Percentiles rank a stretch among this genome's conserved stretches.
Conservation (phyloP, 2,888 invertebrate species). For the Habroteleia sp. region DNA sequence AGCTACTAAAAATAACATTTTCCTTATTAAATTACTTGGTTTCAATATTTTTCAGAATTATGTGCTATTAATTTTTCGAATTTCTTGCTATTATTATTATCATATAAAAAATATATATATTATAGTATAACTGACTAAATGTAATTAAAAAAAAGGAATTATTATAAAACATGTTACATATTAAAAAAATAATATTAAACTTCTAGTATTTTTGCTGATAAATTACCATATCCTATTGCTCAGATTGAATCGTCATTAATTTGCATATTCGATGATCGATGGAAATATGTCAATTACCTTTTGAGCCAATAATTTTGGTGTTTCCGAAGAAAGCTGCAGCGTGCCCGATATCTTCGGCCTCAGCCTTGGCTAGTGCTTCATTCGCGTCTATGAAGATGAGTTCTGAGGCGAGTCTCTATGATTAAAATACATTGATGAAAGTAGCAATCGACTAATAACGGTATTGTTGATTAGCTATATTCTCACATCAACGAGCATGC, state of each 20-base stretch:
- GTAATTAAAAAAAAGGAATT: no score
- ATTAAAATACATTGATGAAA: slow-evolving; percentile 63
- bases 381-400: slow-evolving; percentile 84
- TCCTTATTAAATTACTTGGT: no score
- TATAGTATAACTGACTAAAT: no score
- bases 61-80: no score
- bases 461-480: slow-evolving; percentile 63
- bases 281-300: slow-evolving; percentile 69
- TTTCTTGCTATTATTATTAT: no score
- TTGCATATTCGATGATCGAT: slow-evolving; percentile 17
- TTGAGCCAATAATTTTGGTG: slow-evolving; percentile 81
- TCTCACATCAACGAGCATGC: slow-evolving; percentile 46
- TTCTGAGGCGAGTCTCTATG: slow-evolving; percentile 83
- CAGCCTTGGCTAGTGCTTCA: slow-evolving; percentile 84
- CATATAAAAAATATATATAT: no score
- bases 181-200: no score
- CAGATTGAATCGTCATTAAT: background rate
- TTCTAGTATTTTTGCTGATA: slow-evolving; percentile 6
- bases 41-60: no score
- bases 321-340: slow-evolving; percentile 84
- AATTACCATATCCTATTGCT: slow-evolving; percentile 12
- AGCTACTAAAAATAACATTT: no score
- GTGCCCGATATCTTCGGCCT: slow-evolving; percentile 86
- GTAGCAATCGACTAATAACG: slow-evolving; percentile 64
- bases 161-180: no score